phyloP scores from a whole-genome alignment of 1,140 invertebrate species.

The Drosophila rhopaloa region DNA sequence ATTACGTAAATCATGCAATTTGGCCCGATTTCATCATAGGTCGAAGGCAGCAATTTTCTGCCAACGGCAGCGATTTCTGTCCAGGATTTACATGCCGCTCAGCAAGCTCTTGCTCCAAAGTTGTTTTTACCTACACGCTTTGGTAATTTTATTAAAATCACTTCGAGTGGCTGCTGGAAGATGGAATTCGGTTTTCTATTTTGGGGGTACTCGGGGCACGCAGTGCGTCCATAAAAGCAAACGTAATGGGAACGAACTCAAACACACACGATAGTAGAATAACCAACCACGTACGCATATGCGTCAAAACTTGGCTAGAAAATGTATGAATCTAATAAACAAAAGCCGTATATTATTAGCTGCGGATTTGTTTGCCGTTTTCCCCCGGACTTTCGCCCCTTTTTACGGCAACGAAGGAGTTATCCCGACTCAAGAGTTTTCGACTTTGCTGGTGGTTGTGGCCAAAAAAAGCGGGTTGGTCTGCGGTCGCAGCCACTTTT shows the following conservation, averaged over 20 bases:
- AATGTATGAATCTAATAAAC: slow-evolving; percentile 82
- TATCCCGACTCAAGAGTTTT: slow-evolving; percentile 34
- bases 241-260: slow-evolving; percentile 58
- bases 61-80: slow-evolving; percentile 75
- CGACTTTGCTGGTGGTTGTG: slow-evolving; percentile 32
- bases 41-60: slow-evolving; percentile 57
- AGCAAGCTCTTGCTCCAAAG: slow-evolving; percentile 12
- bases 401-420: slow-evolving; percentile 53
- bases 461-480: slow-evolving; percentile 16
- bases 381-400: not conserved
- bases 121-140: slow-evolving; percentile 76
- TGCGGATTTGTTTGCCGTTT: slow-evolving; percentile 65
- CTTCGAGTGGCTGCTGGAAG: slow-evolving; percentile 47
- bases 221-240: slow-evolving; percentile 67
- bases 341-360: slow-evolving; percentile 83
- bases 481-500: slow-evolving; percentile 12
- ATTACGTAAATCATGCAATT: slow-evolving; percentile 84
- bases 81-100: slow-evolving; percentile 70
- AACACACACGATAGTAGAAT: slow-evolving; percentile 10
- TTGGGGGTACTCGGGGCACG: slow-evolving; percentile 32
- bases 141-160: slow-evolving; percentile 82
- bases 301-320: slow-evolving; percentile 67
- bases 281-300: slow-evolving; percentile 29
- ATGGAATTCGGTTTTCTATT: slow-evolving; percentile 24
- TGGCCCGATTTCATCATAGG: slow-evolving; percentile 79